Base-by-base conservation (phyloP, 2,888 invertebrate genomes). In the Melanargia galathea region DNA sequence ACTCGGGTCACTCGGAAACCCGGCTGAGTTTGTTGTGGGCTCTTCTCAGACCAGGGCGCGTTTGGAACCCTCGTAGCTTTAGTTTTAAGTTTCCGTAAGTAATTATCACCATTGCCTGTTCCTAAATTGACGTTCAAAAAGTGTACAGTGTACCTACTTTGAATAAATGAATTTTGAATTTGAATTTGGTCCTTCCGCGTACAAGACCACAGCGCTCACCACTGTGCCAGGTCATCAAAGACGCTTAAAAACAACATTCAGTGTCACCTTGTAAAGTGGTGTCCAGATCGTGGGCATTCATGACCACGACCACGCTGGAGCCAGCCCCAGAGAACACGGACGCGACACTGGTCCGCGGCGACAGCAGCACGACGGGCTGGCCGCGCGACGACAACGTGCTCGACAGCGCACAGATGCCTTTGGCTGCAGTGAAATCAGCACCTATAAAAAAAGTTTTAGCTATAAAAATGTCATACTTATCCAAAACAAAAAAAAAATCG, bases 381-480 rank as follows among this genome's bases (percentile, higher is more conserved):
- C 45, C 22, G 45, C 45, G 22, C 4, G 45, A 46, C 45, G 45
- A 46, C 22, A 46, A 10, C 13, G 45, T 11, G 22, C 22, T 46
- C 1, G 96, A 95, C 51, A 97, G 79, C 0, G 95, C 93, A 24
- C 96, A 95, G 69, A 97, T 94, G 49, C 96, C 96, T 86, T 96
- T 96, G 0, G 97, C 96, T 18, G 97, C 96, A 7, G 97, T 97
- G 79, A 96, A 97, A 87, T 97, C 97, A 0, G 96, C 95, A 40
- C 95, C 96, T 93, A n/a, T 4, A 30, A 33, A 49, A 24, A 46
- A 30, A 30, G 7, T 7, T 30, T 30, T 30, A 30, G 5, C 16
- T 30, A 16, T 16, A 35, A 10, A 35, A 2, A 10, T 2, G 2
- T 11, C 11, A 11, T 35, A 35, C 30, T 30, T 30, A 30, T 30